Base-by-base conservation (phyloP, 2,797 vertebrate species). In the Sciaenops ocellatus region DNA sequence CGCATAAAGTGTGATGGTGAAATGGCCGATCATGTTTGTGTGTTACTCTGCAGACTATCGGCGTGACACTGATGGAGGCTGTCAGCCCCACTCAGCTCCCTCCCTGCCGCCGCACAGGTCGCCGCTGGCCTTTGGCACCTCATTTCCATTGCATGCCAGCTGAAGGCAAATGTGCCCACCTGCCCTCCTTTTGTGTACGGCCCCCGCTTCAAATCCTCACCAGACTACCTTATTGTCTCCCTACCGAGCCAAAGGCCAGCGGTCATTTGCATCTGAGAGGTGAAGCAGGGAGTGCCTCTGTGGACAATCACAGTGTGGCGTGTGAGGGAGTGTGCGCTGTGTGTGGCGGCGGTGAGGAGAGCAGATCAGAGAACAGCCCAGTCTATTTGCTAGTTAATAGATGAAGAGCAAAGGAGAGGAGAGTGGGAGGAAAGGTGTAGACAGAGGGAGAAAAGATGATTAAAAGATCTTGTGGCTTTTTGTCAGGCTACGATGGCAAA, bases 121-220 rank as follows among this genome's bases (percentile, higher is more conserved):
- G 42, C 72, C 38, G n/a, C 79, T 78, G 81, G 72, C 85, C 71
- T 87, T 73, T 87, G 83, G 76, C 74, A 71, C 69, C 63, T 85
- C 64, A 75, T 91, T 90, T 92, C 72, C 83, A 90, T 88, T 72
- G 55, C 76, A n/a, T 85, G 82, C 83, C 85, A 85, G 76, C 87
- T 80, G 81, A 90, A 90, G 85, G 85, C 79, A 85, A 92, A 88
- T 76, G 56, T 80, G 76, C 86, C 82, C 88, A 90, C 84, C 88
- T 89, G 87, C 74, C 78, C 30, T 82, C 50, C 70, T 90, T 34
- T 89, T 92, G 82, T 86, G 50, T 76, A 69, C 47, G 47, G 66
- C 83, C 65, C 34, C 41, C 0, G 34, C 84, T 88, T 83, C 74
- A 87, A 82, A 84, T 83, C 82, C 84, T 87, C 85, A 20, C 69